Base-by-base conservation (phyloP, 1,140 invertebrate species). In the Cotesia glomerata region DNA sequence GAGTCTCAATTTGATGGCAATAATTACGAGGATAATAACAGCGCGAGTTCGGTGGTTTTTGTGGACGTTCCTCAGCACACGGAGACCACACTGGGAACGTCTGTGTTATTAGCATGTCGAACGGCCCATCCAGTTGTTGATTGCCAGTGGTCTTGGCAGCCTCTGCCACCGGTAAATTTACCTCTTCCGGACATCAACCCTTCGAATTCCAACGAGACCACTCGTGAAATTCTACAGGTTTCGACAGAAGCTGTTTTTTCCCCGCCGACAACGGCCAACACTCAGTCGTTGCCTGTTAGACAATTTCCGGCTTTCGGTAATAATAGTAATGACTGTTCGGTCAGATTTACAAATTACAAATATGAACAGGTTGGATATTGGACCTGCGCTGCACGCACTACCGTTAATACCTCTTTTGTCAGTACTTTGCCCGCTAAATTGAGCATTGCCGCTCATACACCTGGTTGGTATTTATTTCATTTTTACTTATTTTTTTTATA, bases 81-180 rank as follows among this genome's bases (percentile, higher is more conserved):
- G 11, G 81, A 85, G 71, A 84, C 83, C 32, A 74, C 81, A 65
- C 75, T 85, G 8, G 85, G 82, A 0, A 78, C 81, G 4, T 85
- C 85, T 36, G 82, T 86, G 3, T 69, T 86, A 35, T 72, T 87
- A 45, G 78, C 81, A 49, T 87, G 86, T 70, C 79, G 82, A 66
- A 85, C 85, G 4, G 76, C 77, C 7, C 77, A 78, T 74, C 81
- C 85, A 62, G 85, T 87, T 11, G 77, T 75, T 49, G 84, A 87
- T 64, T 87, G 86, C 51, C 84, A 83, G 61, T 87, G 86, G 86
- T 86, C 84, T 59, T 87, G 86, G 86, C 81, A 81, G 16, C 81
- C 85, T 32, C 73, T 87, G 18, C 82, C 85, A 2, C 84, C 85
- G 3, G 77, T 81, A 35, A 80, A 84, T 66, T 74, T 86, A 49